Evolutionary conservation across 2,797 vertebrate species (phyloP), one percentile per base, ranked within the genome.

Genomic region (Amblyraja radiata): DNA sequence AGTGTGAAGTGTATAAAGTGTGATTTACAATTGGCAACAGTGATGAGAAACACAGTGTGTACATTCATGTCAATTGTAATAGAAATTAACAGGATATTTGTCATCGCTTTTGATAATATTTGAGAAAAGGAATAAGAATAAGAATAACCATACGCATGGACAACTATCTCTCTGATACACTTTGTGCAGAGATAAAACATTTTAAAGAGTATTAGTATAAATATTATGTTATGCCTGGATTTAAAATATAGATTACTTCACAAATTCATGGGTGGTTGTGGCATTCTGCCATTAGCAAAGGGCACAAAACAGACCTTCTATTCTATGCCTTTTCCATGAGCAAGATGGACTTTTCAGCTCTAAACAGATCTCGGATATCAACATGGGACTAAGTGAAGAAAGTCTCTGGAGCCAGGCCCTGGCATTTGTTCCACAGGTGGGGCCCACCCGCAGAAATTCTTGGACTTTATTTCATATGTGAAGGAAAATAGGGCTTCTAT

Each of bases 181-280:
- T 91, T 74, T 74, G 23, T 92, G 71, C 21, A 58, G 71, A 76
- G 90, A 92, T 74, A 92, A 76, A 46, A 23, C 9, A 92, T 46
- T 39, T 39, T 92, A 92, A 88, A 92, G 23, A 74, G 8, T 92
- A 21, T 76, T n/a, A 76, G 73, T 92, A 92, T 92, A 92, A 92
- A 92, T 92, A 92, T 92, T 92, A 91, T 91, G 90, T 92, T 92
- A 76, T n/a, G 71, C 28, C 39, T 92, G 68, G 73, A 71, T 76
- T 92, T 91, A 91, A 88, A 73, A 73, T 92, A 74, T 92, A 92
- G 90, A 25, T 92, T 92, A 92, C 90, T 92, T 73, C 71, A 92
- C 36, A 74, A 74, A 92, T 76, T 92, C 71, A 76, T 76, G 90
- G 90, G 71, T 92, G 71, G 90, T 92, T 74, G 90, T 92, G 90